phyloP scores from a whole-genome alignment of 92 coral and sea anemone species.

The Actinernus sp. region DNA sequence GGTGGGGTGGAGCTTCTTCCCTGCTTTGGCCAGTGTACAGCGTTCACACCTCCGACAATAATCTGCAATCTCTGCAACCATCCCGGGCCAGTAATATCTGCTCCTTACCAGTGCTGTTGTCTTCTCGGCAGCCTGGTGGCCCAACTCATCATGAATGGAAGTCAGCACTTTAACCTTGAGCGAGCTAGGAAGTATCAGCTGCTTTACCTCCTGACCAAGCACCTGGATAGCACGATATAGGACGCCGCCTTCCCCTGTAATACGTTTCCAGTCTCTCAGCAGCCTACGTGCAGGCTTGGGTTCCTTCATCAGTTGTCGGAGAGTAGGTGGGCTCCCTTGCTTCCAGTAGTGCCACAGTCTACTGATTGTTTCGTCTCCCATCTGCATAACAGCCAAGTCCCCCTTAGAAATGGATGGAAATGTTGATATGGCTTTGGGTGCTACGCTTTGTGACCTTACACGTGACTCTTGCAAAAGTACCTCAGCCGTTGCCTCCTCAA shows the following conservation, averaged over 20 bases:
- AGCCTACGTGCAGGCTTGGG: slow-evolving; percentile 42
- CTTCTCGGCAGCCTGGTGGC: slow-evolving; percentile 56
- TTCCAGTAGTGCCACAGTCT: slow-evolving; percentile 62
- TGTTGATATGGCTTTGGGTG: too few relatives aligned
- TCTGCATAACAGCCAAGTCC: slow-evolving; percentile 37
- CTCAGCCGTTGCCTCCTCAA: too few relatives aligned
- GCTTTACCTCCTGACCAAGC: slow-evolving; percentile 21
- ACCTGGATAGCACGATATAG: slow-evolving; percentile 30
- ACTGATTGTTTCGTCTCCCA: slow-evolving; percentile 18
- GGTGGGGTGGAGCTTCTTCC: slow-evolving; percentile 58
- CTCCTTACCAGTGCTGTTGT: slow-evolving; percentile 24
- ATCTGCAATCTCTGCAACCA: slow-evolving; percentile 31
- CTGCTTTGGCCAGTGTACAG: slow-evolving; percentile 68
- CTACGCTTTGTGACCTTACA: too few relatives aligned
- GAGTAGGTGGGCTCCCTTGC: slow-evolving; percentile 40
- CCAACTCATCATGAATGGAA: slow-evolving; percentile 60
- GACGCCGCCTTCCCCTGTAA: slow-evolving; percentile 41
- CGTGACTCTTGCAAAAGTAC: too few relatives aligned
- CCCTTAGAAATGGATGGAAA: too few relatives aligned
- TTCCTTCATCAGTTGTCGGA: slow-evolving; percentile 56
- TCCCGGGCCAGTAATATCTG: slow-evolving; percentile 50
- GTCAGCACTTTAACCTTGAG: slow-evolving; percentile 34
- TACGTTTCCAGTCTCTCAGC: slow-evolving; percentile 53
- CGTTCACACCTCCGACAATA: slow-evolving; percentile 47
- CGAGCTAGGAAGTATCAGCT: slow-evolving; percentile 52